Evolutionary conservation across 1,140 invertebrate species (phyloP).

Genomic region (Orussus abietinus): DNA sequence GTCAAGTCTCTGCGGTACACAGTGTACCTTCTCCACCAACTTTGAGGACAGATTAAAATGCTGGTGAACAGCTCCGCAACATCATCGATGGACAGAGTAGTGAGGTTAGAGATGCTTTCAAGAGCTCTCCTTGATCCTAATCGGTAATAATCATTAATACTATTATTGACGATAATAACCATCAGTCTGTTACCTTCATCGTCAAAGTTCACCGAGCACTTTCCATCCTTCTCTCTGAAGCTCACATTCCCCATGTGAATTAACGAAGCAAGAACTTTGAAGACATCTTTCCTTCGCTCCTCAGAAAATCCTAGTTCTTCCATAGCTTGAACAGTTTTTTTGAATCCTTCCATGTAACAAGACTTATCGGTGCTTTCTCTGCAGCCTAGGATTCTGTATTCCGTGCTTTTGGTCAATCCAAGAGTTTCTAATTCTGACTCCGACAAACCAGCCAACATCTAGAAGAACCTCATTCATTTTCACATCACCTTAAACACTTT

Average conservation of each 20-base stretch:
- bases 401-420: conserved; percentile 16
- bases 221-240: conserved; percentile 27
- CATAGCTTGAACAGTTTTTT: conserved; percentile 33
- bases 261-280: conserved; percentile 54
- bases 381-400: conserved; percentile 22
- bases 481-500: conserved; percentile 9
- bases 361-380: conserved; percentile 18
- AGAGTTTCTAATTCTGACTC: conserved; percentile 21
- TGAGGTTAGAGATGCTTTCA: conserved; percentile 14
- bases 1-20: conserved; percentile 25
- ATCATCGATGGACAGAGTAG: conserved; percentile 17
- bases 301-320: conserved; percentile 32
- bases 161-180: conserved; percentile 2
- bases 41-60: conserved; percentile 21
- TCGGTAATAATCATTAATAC: neutral
- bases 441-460: conserved; percentile 20
- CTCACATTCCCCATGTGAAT: conserved; percentile 53
- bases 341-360: conserved; percentile 42
- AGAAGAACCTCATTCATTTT: conserved; percentile 12
- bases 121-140: conserved; percentile 26
- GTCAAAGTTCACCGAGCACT: conserved; percentile 38
- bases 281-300: conserved; percentile 48
- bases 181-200: conserved; percentile 24
- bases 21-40: conserved; percentile 12
- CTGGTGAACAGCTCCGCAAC: conserved; percentile 25